Evolutionary conservation across 2,888 invertebrate species (phyloP).

Genomic region (Aelia acuminata): DNA sequence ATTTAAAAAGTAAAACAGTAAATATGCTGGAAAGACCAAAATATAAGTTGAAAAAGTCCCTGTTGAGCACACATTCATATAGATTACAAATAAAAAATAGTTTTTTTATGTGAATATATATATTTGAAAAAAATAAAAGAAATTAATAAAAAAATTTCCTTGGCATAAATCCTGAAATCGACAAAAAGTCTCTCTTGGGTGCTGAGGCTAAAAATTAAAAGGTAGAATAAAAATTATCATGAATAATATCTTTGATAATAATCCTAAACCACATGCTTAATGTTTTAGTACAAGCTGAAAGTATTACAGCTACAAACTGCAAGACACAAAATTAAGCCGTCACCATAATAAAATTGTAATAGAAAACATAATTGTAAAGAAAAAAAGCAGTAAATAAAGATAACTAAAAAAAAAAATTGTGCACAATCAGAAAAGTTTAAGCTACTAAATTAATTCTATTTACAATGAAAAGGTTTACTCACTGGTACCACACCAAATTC

Average conservation of each 20-base stretch:
- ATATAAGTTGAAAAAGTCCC: neutral
- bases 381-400: constrained; percentile 46
- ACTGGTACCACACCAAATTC: constrained; percentile 48
- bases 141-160: neutral
- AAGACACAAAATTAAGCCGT: constrained; percentile 43
- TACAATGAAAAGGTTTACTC: constrained; percentile 24
- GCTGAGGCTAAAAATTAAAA: neutral
- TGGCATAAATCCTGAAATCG: neutral
- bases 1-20: neutral
- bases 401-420: neutral
- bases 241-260: constrained; percentile 4
- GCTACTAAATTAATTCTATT: constrained; percentile 46
- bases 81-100: no score
- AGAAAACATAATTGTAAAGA: constrained; percentile 36
- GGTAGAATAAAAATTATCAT: neutral
- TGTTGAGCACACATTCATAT: neutral
- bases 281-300: constrained; percentile 32
- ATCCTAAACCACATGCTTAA: constrained; percentile 42
- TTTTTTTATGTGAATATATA: no score
- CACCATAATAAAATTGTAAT: constrained; percentile 44
- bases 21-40: neutral
- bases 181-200: neutral
- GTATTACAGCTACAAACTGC: constrained; percentile 44
- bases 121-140: neutral
- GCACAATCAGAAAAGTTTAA: constrained; percentile 41